Percentiles rank a stretch among this genome's conserved stretches.
phyloP scores from a whole-genome alignment of 1,140 invertebrate genomes.

The Latrodectus geometricus region DNA sequence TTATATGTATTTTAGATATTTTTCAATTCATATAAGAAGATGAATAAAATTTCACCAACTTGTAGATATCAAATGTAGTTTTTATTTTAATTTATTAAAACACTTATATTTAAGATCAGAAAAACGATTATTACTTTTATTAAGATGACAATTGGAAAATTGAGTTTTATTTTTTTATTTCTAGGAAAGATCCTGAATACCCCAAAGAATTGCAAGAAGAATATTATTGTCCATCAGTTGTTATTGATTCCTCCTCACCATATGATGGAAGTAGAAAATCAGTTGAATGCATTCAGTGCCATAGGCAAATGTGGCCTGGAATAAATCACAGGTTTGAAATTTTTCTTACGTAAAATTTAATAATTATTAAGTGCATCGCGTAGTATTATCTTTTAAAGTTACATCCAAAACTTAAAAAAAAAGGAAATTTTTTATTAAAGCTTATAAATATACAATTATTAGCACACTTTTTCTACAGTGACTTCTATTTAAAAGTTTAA shows the following conservation, averaged over 20 bases:
- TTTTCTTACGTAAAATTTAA: background rate
- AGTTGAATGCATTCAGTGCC: conserved; percentile 39
- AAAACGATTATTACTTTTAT: background rate
- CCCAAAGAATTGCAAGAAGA: conserved; percentile 54
- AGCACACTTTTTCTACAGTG: no score
- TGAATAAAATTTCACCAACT: background rate
- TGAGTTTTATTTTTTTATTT: background rate
- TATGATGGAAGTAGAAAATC: conserved; percentile 43
- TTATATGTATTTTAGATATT: no score
- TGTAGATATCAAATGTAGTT: background rate
- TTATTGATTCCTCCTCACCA: conserved; percentile 40
- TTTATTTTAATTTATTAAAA: conserved; percentile 1
- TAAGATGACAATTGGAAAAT: background rate
- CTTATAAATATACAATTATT: no score
- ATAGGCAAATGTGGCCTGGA: conserved; percentile 47
- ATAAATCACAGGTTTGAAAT: conserved; percentile 37
- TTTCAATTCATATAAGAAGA: no score
- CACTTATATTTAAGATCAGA: background rate
- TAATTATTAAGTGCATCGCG: background rate
- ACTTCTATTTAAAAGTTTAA: no score
- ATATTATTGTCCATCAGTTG: conserved; percentile 44
- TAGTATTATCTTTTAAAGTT: no score
- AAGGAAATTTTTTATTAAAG: no score
- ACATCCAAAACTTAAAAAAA: no score
- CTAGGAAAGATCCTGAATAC: conserved; percentile 51